Base-by-base conservation (phyloP, 2,888 invertebrate species). In the Caenorhabditis sulstoni region DNA sequence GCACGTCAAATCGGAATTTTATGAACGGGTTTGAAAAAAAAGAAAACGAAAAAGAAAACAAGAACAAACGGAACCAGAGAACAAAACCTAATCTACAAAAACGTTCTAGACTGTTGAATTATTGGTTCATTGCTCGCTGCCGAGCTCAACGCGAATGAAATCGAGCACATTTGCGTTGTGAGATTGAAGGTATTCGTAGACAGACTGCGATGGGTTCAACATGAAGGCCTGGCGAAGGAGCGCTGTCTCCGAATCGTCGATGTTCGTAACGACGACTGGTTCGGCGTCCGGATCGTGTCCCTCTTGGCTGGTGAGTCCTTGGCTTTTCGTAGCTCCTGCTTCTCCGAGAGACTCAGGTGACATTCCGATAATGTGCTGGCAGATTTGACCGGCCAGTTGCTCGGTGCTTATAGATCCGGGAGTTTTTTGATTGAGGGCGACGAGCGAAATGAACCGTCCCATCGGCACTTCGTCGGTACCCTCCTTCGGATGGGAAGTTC, bases 171-270 rank as follows among this genome's bases (percentile, higher is more conserved):
- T 74, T 3, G 89, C 89, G 45, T 86, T 83, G 65, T 89, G 89
- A 22, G 76, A 73, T 41, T 45, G 59, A 22, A 84, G 53, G 64
- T 84, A 84, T 22, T 85, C 87, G 65, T 85, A 62, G n/a, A 89
- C 87, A 0, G 86, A 83, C 61, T 89, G 88, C 5, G 84, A 79
- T 7, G 89, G 89, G 52, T 88, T 89, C 14, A 89, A 76, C 88
- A 89, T 89, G 79, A 89, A 89, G 3, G 87, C 67, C 73, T 89
- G 89, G 9, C 86, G 83, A n/a, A 89, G 82, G 18, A 89, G 81
- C 12, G 84, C 77, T 0, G 86, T 87, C 76, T 89, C 89, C 35
- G 89, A 83, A 12, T 85, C 89, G 66, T 89, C 88, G 20, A 89
- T 83, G 18, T 81, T 62, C 11, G 88, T 87, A 22, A 84, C 73